phyloP scores from a whole-genome alignment of 2,113 vertebrate species.

The Plectropomus leopardus region DNA sequence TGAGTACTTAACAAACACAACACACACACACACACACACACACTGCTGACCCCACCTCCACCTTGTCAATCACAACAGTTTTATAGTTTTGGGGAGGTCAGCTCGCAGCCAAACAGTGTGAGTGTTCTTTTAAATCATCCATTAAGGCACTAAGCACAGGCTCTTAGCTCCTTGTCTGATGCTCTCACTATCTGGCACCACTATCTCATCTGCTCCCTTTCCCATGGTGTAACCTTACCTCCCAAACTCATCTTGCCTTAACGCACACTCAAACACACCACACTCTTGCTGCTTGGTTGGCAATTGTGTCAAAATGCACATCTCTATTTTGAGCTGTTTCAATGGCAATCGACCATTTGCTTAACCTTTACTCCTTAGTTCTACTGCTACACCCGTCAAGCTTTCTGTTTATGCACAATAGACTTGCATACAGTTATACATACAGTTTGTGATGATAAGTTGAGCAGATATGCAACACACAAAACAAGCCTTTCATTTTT shows the following conservation, averaged over 20 bases:
- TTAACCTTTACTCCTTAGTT: too few relatives aligned
- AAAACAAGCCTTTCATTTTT: neutral
- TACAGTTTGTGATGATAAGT: too few relatives aligned
- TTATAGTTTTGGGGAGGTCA: constrained; percentile 79
- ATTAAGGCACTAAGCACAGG: constrained; percentile 78
- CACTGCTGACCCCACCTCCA: constrained; percentile 38
- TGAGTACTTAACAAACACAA: neutral
- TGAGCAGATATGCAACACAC: neutral
- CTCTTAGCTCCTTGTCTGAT: constrained; percentile 72
- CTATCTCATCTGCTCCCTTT: constrained; percentile 68
- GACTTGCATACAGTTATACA: too few relatives aligned
- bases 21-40: constrained; percentile 27
- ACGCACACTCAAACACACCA: neutral
- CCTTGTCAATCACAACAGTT: constrained; percentile 63
- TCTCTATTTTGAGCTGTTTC: neutral
- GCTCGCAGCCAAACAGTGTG: constrained; percentile 88
- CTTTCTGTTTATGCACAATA: too few relatives aligned
- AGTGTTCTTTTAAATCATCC: constrained; percentile 80
- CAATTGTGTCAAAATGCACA: neutral
- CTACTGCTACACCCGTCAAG: too few relatives aligned
- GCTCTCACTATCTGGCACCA: constrained; percentile 73
- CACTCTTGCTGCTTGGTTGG: neutral
- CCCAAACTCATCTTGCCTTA: constrained; percentile 19
- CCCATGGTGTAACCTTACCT: constrained; percentile 77
- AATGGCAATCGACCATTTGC: too few relatives aligned